A percentile compares a stretch with the other conserved stretches of the same genome.
Evolutionary conservation across 2,113 vertebrate genomes (phyloP).

Genomic region (Oreotrochilus melanogaster): DNA sequence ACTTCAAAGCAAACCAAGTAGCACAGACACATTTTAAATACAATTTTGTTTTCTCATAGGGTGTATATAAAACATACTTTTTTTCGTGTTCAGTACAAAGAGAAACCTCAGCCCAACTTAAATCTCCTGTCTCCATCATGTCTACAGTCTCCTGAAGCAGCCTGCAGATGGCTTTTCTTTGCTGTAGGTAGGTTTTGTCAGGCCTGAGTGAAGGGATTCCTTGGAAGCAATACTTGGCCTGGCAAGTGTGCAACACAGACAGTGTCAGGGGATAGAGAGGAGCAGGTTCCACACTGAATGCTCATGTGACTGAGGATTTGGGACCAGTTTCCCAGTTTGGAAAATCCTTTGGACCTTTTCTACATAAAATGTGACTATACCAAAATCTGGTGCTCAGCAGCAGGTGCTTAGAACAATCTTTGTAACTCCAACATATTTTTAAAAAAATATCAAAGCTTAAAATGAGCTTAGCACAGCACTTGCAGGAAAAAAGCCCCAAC

Average conservation of each 20-base stretch:
- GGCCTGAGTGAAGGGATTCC: not conserved
- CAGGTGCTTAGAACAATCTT: not conserved
- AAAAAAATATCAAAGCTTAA: not conserved
- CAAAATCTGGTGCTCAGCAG: not conserved
- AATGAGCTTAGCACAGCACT: slow-evolving; percentile 7
- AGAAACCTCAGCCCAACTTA: not conserved
- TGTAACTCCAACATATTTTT: not conserved
- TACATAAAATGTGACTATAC: not conserved
- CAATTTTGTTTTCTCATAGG: not conserved
- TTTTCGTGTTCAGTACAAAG: not conserved
- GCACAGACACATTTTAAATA: not conserved
- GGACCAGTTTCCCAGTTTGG: not conserved
- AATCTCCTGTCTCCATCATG: not conserved
- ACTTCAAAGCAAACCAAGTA: not conserved
- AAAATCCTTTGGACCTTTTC: not conserved
- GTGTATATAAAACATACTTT: too few relatives aligned
- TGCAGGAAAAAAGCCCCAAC: not conserved
- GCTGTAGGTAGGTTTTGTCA: too few relatives aligned
- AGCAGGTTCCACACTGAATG: not conserved
- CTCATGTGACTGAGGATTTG: not conserved
- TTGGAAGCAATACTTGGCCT: not conserved
- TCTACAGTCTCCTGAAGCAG: fast-evolving
- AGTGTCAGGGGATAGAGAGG: not conserved
- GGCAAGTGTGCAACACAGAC: not conserved
- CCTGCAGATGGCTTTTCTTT: not conserved